Evolutionary conservation across 2,113 vertebrate species (phyloP).

Genomic region (Eudyptes chrysolophus): DNA sequence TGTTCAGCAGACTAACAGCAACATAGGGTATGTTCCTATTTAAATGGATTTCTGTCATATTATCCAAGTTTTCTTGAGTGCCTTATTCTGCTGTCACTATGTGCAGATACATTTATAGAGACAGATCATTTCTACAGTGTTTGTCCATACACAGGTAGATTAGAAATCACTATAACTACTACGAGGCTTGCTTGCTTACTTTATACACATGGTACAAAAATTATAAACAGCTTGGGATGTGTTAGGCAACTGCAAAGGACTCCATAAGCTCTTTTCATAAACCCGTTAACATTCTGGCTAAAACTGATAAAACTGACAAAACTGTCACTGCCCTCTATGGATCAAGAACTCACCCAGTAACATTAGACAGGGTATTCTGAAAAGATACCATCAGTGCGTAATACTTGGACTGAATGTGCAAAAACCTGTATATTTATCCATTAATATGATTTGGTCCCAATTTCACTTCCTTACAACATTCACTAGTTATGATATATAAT

Average conservation of each 20-base stretch:
- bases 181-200: background rate
- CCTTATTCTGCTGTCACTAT: background rate
- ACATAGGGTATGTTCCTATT: background rate
- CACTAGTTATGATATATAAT: background rate
- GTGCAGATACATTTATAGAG: background rate
- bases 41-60: background rate
- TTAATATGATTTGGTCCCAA: background rate
- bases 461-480: background rate
- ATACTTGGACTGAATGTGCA: background rate
- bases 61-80: background rate
- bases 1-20: background rate
- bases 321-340: background rate
- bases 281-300: background rate
- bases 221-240: background rate
- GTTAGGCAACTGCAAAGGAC: background rate
- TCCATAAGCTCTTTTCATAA: background rate
- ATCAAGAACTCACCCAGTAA: background rate
- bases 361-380: background rate
- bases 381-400: background rate
- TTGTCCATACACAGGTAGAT: background rate
- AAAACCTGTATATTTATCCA: background rate
- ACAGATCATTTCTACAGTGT: background rate
- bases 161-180: background rate
- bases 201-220: background rate
- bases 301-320: background rate